Evolutionary conservation across 2,888 invertebrate species (phyloP).

Genomic region (Molorchus minor): DNA sequence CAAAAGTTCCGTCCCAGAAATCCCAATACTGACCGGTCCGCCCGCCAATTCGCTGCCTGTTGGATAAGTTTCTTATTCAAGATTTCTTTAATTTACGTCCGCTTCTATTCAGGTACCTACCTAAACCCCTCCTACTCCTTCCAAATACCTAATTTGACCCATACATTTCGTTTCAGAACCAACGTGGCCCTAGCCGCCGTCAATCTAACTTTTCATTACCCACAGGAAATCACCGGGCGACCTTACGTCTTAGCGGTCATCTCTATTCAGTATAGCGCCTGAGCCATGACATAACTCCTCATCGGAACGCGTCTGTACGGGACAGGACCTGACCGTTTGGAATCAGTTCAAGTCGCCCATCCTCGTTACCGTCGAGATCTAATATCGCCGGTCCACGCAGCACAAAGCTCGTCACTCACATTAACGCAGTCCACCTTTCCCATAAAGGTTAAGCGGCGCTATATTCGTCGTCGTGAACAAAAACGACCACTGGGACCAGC

Average conservation of each 20-base stretch:
- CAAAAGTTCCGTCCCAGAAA: no score
- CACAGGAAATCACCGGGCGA: background rate
- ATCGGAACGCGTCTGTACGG: constrained; percentile 46
- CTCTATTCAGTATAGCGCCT: constrained; percentile 47
- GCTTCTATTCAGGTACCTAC: no score
- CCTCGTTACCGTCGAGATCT: constrained; percentile 46
- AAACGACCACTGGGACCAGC: no score
- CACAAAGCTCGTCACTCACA: constrained; percentile 44
- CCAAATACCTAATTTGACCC: no score
- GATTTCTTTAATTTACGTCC: no score
- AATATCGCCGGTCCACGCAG: constrained; percentile 42
- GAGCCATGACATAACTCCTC: constrained; percentile 51
- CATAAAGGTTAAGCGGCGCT: constrained; percentile 4
- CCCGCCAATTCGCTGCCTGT: no score
- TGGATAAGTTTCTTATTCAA: no score
- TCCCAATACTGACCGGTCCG: no score
- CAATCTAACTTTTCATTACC: background rate
- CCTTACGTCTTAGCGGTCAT: constrained; percentile 35
- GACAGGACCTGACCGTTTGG: constrained; percentile 50
- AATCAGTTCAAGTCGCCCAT: constrained; percentile 50
- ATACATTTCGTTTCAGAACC: no score
- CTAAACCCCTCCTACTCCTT: no score
- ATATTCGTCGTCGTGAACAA: background rate
- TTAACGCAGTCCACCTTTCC: constrained; percentile 31
- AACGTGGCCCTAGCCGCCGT: no score